Percentiles rank a stretch among this genome's conserved stretches.
Conservation (phyloP, 2,888 invertebrate species). For the Drosophila kuntzei region DNA sequence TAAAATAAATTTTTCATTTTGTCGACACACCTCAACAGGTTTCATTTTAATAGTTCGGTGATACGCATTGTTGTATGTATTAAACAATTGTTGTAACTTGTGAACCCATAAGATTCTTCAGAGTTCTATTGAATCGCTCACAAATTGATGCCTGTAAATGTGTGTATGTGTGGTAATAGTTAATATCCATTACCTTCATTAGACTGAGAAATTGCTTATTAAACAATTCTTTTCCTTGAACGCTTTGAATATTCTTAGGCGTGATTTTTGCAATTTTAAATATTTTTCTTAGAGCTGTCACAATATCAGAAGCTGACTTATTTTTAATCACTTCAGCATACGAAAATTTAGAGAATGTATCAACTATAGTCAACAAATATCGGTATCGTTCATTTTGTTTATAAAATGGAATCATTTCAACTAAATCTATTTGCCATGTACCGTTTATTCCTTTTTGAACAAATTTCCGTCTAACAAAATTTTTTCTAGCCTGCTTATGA, state of each 20-base stretch:
- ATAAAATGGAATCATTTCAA: not conserved
- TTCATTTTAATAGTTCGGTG: too few relatives aligned
- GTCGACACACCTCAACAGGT: too few relatives aligned
- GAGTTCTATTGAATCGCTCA: too few relatives aligned
- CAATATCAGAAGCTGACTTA: not conserved
- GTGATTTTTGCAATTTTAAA: not conserved
- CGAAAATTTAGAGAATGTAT: not conserved
- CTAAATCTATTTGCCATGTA: not conserved
- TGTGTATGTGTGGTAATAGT: too few relatives aligned
- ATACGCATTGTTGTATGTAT: too few relatives aligned
- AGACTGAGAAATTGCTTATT: too few relatives aligned
- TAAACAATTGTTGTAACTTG: too few relatives aligned
- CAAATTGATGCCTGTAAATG: too few relatives aligned
- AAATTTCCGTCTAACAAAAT: not conserved
- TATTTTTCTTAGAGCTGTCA: not conserved
- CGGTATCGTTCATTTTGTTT: not conserved
- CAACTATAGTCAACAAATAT: not conserved
- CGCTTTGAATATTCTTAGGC: not conserved
- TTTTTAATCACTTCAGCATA: not conserved
- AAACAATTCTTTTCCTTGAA: not conserved
- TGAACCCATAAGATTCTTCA: too few relatives aligned
- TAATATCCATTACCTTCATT: too few relatives aligned
- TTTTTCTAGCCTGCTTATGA: too few relatives aligned
- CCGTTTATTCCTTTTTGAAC: not conserved
- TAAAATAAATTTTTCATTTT: too few relatives aligned